These are phyloP conservation scores for Pinctada fucata DNA, from an alignment of 2,888 invertebrate species.

Conservation along the genomic window DNA sequence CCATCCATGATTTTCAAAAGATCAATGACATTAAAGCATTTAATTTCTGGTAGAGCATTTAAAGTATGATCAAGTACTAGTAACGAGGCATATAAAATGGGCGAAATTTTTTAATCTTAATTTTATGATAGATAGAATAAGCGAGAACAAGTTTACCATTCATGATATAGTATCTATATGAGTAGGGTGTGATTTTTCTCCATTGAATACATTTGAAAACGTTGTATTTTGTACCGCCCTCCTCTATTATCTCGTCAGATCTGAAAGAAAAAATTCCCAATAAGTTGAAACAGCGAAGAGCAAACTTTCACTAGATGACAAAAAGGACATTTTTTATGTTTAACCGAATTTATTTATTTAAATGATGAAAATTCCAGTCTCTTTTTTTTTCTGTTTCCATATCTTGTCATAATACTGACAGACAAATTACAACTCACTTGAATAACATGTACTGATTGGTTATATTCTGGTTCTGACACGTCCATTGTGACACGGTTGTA, in stretches of 20 bases:
- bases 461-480: conserved; percentile 13
- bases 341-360: background rate
- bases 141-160: conserved; percentile 22
- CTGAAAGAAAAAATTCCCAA: background rate
- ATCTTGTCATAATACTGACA: background rate
- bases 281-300: background rate
- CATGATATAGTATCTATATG: conserved; percentile 34
- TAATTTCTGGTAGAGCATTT: too few species aligned
- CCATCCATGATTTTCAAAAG: too few species aligned
- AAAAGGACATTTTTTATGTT: background rate
- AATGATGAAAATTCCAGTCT: too few species aligned
- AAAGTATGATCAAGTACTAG: too few species aligned
- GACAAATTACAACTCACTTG: conserved; percentile 4
- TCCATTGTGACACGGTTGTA: conserved; percentile 13
- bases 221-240: conserved; percentile 19
- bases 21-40: too few species aligned
- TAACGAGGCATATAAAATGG: too few species aligned
- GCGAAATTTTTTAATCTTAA: too few species aligned
- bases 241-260: conserved; percentile 23
- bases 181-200: conserved; percentile 30
- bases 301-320: background rate
- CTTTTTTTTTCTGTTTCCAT: background rate
- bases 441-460: conserved; percentile 11
- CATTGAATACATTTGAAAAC: conserved; percentile 35
- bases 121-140: too few species aligned